phyloP scores from a whole-genome alignment of 2,888 invertebrate species.

The Drosophila testacea region DNA sequence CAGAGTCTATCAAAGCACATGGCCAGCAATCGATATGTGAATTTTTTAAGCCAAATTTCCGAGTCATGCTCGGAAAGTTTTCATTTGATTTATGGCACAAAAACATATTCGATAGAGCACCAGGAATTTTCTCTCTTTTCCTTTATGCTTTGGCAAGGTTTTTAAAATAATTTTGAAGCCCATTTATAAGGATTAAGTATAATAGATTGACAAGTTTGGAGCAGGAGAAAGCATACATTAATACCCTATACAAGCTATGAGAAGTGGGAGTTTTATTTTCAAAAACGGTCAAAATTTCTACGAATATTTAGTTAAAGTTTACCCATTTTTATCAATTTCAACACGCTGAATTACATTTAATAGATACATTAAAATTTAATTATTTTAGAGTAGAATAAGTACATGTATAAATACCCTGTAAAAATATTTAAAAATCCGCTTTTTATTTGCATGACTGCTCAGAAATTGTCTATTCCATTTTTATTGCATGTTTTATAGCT shows the following conservation, averaged over 20 bases:
- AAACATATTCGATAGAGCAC: slow-evolving; percentile 18
- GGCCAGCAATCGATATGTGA: slow-evolving; percentile 29
- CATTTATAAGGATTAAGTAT: slow-evolving; percentile 48
- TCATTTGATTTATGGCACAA: slow-evolving; percentile 49
- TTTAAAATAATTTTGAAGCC: slow-evolving; percentile 28
- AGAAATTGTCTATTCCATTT: neutral
- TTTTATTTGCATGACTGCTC: too few species aligned
- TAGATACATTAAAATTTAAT: neutral
- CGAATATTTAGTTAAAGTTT: too few species aligned
- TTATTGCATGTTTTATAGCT: neutral
- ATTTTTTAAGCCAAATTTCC: slow-evolving; percentile 20
- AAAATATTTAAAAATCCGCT: neutral
- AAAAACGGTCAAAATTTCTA: too few species aligned
- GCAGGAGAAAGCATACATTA: neutral
- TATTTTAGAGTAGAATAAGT: neutral
- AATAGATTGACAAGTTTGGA: slow-evolving; percentile 19
- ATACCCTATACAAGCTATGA: neutral
- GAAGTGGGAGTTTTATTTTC: neutral
- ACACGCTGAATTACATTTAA: neutral
- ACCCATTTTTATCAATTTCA: too few species aligned
- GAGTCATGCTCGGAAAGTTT: slow-evolving; percentile 23
- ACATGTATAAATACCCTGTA: neutral
- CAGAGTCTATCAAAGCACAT: slow-evolving; percentile 19
- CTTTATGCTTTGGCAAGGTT: slow-evolving; percentile 16
- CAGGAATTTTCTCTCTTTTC: slow-evolving; percentile 3